Base-by-base conservation (phyloP, 2,113 vertebrate species). In the Malurus alboscapulatus region DNA sequence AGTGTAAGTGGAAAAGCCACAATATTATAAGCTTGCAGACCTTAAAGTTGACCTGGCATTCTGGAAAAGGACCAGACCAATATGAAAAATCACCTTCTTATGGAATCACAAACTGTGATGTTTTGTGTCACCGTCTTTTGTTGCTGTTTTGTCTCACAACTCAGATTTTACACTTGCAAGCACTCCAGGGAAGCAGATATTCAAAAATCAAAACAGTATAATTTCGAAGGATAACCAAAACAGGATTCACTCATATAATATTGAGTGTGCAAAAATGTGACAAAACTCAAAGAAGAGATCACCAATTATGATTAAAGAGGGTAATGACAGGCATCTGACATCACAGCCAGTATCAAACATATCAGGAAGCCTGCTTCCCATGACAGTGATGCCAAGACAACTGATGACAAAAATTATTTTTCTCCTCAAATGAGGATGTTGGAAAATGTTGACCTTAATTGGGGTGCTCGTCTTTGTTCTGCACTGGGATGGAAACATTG, bases 361-460 rank as follows among this genome's bases (percentile, higher is more conserved):
- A 82, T 82, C 71, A 77, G 71, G 94, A 95, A 93, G 62, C 19
- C 54, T 89, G 47, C 84, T 96, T 98, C 93, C 93, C 92, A 75
- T 61, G 72, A 72, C 19, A 67, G 81, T 17, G 7, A 82, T 96
- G 74, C 67, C 9, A 29, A 84, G 92, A 92, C 47, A 97, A 84
- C 44, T 30, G 38, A 93, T 96, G 96, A 96, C 94, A 95, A 95
- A 96, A 97, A 88, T 77, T 42, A 94, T 98, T 98, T 97, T 97
- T 96, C 91, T 97, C 91, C 95, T 94, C 92, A 94, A 96, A 96
- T 96, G 89, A 95, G 97, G 94, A 94, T 92, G 91, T 84, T 96
- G 87, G 90, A 91, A 95, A 95, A 92, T 95, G 92, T 92, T 98
- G 98, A 97, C 98, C 98, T 94, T 94, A 98, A 98, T 97, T 98